These are phyloP conservation scores for Setophaga kirtlandii DNA, from an alignment of 2,113 vertebrate genomes.

Conservation along the genomic window DNA sequence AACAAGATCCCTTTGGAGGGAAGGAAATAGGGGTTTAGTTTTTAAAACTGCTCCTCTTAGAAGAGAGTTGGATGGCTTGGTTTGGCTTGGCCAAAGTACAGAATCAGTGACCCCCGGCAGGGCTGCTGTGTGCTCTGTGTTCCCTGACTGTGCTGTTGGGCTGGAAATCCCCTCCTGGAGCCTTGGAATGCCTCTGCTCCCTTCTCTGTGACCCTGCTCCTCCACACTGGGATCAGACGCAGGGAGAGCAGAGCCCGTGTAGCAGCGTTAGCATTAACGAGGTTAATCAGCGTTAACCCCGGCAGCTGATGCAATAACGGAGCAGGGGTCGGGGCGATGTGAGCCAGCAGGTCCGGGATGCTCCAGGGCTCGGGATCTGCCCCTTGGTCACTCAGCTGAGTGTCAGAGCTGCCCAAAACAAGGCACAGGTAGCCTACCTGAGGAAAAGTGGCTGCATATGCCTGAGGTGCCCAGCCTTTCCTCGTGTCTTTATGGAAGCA, in stretches of 20 bases:
- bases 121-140: rapidly evolving
- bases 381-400: no score
- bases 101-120: neutral
- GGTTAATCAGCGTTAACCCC: no score
- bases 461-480: neutral
- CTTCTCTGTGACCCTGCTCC: rapidly evolving
- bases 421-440: neutral
- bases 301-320: no score
- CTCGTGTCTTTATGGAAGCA: neutral
- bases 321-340: no score
- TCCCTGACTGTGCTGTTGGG: neutral
- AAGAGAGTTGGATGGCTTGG: neutral
- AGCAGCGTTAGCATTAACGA: neutral
- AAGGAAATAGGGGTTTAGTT: neutral
- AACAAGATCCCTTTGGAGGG: neutral
- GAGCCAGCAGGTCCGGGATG: no score
- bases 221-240: rapidly evolving
- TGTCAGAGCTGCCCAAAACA: no score
- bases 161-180: neutral
- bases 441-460: neutral
- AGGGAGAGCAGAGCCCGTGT: rapidly evolving
- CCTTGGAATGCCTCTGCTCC: neutral
- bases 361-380: no score
- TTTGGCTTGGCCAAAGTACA: neutral
- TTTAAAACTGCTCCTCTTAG: neutral